Percentiles rank a stretch among this genome's conserved stretches.
phyloP scores from a whole-genome alignment of 2,888 invertebrate genomes.

The Drosophila flavopinicola region DNA sequence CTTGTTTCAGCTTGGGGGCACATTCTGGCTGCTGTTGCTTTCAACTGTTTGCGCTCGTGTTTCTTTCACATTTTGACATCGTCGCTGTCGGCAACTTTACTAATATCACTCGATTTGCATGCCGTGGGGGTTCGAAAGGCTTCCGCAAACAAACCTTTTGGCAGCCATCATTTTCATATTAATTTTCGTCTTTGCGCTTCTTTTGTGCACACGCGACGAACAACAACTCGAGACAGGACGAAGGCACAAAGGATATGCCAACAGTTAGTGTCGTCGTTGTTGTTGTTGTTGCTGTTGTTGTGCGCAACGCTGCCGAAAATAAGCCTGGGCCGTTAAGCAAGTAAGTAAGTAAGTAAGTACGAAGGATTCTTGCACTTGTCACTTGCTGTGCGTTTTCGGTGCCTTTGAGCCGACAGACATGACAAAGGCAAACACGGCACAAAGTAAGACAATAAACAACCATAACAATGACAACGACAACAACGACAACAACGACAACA shows the following conservation, averaged over 20 bases:
- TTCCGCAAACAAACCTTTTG: slow-evolving; percentile 17
- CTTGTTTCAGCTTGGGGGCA: neutral
- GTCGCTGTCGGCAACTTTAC: slow-evolving; percentile 1
- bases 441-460: slow-evolving; percentile 61
- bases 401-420: slow-evolving; percentile 46
- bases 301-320: slow-evolving; percentile 44
- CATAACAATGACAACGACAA: slow-evolving; percentile 48
- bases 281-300: slow-evolving; percentile 37
- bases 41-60: slow-evolving; percentile 4
- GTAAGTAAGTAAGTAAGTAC: slow-evolving; percentile 47
- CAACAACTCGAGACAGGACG: slow-evolving; percentile 5
- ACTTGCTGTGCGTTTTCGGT: slow-evolving; percentile 33
- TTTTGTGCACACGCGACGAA: neutral
- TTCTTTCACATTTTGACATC: slow-evolving; percentile 20
- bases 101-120: slow-evolving; percentile 24
- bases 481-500: slow-evolving; percentile 3
- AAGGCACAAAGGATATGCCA: slow-evolving; percentile 49
- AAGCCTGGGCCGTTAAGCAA: slow-evolving; percentile 46
- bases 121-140: slow-evolving; percentile 11
- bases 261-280: slow-evolving; percentile 37
- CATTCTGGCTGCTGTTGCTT: too few species aligned
- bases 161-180: slow-evolving; percentile 26
- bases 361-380: slow-evolving; percentile 67
- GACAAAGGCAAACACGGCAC: slow-evolving; percentile 53
- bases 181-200: slow-evolving; percentile 4